phyloP scores from a whole-genome alignment of 2,113 vertebrate genomes.

The Osmerus mordax region DNA sequence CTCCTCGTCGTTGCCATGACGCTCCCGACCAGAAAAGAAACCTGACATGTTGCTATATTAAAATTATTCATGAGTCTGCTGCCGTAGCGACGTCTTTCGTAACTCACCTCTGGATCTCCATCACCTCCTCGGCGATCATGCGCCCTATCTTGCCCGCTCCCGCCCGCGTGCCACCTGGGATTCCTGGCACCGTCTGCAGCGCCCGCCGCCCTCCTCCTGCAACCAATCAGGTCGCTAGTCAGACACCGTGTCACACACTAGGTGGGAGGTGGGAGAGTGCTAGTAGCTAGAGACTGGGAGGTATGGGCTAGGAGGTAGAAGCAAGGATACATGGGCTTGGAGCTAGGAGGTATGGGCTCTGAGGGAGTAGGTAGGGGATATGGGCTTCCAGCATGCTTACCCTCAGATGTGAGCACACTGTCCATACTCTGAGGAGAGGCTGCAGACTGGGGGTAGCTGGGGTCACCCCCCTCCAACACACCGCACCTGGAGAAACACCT shows the following conservation, averaged over 20 bases:
- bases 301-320: too few relatives aligned
- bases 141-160: conserved; percentile 97
- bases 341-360: background rate
- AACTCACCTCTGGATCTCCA: conserved; percentile 96
- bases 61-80: too few relatives aligned
- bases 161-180: conserved; percentile 93
- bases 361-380: background rate
- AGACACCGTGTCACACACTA: background rate
- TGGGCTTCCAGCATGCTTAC: conserved; percentile 58
- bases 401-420: conserved; percentile 86
- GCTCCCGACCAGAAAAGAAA: too few relatives aligned
- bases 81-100: background rate
- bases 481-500: conserved; percentile 67
- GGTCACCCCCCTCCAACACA: conserved; percentile 81
- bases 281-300: too few relatives aligned
- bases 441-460: conserved; percentile 82
- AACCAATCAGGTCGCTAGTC: background rate
- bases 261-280: too few relatives aligned
- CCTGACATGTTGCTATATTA: too few relatives aligned
- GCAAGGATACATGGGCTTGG: too few relatives aligned
- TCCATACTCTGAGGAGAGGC: conserved; percentile 94
- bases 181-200: conserved; percentile 91
- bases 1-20: too few relatives aligned
- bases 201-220: conserved; percentile 86
- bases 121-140: conserved; percentile 98